A percentile compares a stretch with the other conserved stretches of the same genome.
These are phyloP conservation scores for Nansenia antarctica DNA, from an alignment of 2,113 vertebrate genomes.

Conservation along the genomic window DNA sequence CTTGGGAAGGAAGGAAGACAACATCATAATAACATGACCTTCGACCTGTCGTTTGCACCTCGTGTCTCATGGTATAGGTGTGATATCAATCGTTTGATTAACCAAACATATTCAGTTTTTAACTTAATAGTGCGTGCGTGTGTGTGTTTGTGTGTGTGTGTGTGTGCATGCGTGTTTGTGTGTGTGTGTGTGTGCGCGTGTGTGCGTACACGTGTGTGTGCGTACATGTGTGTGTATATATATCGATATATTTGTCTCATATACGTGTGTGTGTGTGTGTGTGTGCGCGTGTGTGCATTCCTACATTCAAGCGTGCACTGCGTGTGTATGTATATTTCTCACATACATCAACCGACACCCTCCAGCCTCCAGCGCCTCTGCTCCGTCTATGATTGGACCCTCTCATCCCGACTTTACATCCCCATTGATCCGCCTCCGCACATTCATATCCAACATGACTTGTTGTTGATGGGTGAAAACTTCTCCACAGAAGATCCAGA, in stretches of 20 bases:
- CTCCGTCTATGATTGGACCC: background rate
- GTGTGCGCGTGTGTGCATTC: no score
- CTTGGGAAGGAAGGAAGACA: conserved; percentile 18
- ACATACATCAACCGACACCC: background rate
- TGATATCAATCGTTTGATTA: conserved; percentile 29
- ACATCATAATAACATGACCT: conserved; percentile 41
- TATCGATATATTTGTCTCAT: no score
- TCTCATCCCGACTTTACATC: background rate
- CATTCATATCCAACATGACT: conserved; percentile 39
- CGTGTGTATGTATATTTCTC: no score
- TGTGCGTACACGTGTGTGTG: background rate
- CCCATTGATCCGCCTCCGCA: conserved; percentile 48
- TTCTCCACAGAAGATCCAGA: conserved; percentile 68
- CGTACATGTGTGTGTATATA: background rate
- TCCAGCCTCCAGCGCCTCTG: background rate
- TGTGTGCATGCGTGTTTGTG: background rate
- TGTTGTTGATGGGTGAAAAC: conserved; percentile 71
- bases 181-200: background rate
- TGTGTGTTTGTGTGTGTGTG: background rate
- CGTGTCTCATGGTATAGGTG: conserved; percentile 45
- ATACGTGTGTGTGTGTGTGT: no score
- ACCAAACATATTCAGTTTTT: background rate
- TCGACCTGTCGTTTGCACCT: conserved; percentile 34
- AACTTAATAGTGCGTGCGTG: no score
- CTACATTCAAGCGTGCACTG: no score